Evolutionary conservation across 2,113 vertebrate species (phyloP), one percentile per base, ranked within the genome.

Genomic region (Hoplias malabaricus): DNA sequence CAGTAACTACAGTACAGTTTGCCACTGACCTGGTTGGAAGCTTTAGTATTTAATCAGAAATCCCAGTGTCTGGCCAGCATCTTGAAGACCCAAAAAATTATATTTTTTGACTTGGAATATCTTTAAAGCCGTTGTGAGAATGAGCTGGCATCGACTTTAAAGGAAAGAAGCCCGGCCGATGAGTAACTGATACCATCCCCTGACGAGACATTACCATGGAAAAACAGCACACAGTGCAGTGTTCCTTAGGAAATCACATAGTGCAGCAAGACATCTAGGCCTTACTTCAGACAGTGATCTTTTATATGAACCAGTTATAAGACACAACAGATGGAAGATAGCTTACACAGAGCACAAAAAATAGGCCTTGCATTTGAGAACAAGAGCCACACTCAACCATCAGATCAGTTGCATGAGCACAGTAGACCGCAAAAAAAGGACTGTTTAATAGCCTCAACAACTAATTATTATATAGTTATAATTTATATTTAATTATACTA

Each of bases 301-400:
- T 61, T 36, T 63, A 31, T 56, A 38, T 61, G 42, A 4, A 74
- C 23, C 42, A 16, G 14, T 19, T 77, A 48, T 14, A 54, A 63
- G 23, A 71, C 56, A 61, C 42, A 78, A 54, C 59, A 70, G 76
- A 78, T 71, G 19, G 2, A 12, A 40, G 59, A 71, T 72, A 61
- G 2, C 14, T 34, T 63, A 19, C 5, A 9, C 57, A 61, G 27
- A 21, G 19, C 33, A 36, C 1, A 19, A 33, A 19, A 0, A 62
- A n/a, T 19, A 62, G 57, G 6, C 5, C 57, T 62, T 62, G 19
- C 31, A n/a, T 36, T 16, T 7, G 14, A n/a, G 13, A 33, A 36
- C 1, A 34, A 62, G 31, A 53, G n/a, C 2, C 31, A 6, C 29
- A 34, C 27, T 57, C 8, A 61, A 13, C 12, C 31, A 16, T 33